A percentile compares a stretch with the other conserved stretches of the same genome.
phyloP scores from a whole-genome alignment of 2,113 vertebrate genomes.

The Seriola quinqueradiata region DNA sequence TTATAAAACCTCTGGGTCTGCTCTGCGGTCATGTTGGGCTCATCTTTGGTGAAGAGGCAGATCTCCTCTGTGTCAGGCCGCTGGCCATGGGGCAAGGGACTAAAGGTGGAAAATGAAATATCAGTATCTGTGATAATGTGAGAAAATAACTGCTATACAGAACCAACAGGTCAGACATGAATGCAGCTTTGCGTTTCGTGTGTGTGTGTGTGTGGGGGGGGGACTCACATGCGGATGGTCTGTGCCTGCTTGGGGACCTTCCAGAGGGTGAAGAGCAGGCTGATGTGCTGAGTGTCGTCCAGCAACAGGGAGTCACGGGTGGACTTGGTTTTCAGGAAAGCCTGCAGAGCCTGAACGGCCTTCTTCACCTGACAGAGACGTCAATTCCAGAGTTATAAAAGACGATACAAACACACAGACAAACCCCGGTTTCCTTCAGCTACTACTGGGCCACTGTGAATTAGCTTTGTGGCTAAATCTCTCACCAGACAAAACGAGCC shows the following conservation, averaged over 20 bases:
- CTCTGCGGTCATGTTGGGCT: conserved; percentile 88
- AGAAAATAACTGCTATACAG: not conserved
- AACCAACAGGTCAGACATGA: not conserved
- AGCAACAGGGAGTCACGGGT: conserved; percentile 73
- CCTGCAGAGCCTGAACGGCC: conserved; percentile 87
- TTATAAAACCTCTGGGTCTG: conserved; percentile 91
- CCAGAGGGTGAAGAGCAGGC: conserved; percentile 91
- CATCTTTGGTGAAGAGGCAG: conserved; percentile 94
- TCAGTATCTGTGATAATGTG: fast-evolving
- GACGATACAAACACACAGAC: fast-evolving
- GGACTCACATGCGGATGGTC: conserved; percentile 88
- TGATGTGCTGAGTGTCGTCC: conserved; percentile 85
- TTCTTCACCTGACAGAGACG: conserved; percentile 86
- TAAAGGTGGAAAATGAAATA: conserved; percentile 48
- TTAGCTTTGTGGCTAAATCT: conserved; percentile 45
- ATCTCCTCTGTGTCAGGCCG: conserved; percentile 86
- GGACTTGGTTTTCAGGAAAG: conserved; percentile 82
- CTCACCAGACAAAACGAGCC: not conserved
- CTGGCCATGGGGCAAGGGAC: conserved; percentile 88
- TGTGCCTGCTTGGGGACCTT: conserved; percentile 86
- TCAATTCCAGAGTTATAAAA: not conserved
- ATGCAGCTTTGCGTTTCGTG: not conserved
- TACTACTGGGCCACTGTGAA: not conserved
- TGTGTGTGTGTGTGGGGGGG: not conserved
- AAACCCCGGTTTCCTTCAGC: not conserved